These are phyloP conservation scores for Tanypteryx hageni DNA, from an alignment of 2,888 invertebrate species.

Conservation along the genomic window DNA sequence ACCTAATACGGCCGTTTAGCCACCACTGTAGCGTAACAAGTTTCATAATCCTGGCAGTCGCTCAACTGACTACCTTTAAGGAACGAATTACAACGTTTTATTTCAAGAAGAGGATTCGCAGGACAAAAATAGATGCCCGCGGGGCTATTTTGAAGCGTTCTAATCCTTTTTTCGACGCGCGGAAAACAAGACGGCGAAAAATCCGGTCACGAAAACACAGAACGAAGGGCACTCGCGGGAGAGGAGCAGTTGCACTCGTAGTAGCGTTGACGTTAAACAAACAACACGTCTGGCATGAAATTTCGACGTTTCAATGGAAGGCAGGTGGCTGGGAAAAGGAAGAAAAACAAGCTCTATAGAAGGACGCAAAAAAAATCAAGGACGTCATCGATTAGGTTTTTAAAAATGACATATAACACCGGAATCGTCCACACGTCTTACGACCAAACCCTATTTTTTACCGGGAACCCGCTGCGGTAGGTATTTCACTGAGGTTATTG, in stretches of 20 bases:
- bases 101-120: background rate
- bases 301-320: background rate
- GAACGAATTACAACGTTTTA: constrained; percentile 32
- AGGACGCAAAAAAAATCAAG: too few species aligned
- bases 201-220: constrained; percentile 4
- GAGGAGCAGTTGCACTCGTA: constrained; percentile 31
- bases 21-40: too few species aligned
- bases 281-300: constrained; percentile 45
- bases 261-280: background rate
- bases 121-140: background rate
- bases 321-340: background rate
- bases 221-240: constrained; percentile 26
- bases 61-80: background rate
- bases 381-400: too few species aligned
- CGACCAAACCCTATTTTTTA: too few species aligned
- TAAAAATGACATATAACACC: too few species aligned
- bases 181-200: background rate
- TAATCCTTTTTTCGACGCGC: background rate
- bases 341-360: background rate
- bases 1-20: too few species aligned
- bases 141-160: constrained; percentile 41
- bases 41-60: too few species aligned
- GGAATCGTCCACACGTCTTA: too few species aligned
- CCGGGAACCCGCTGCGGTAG: too few species aligned
- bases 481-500: too few species aligned